These are phyloP conservation scores for Incurvaria masculella DNA, from an alignment of 2,888 invertebrate genomes.

Conservation along the genomic window DNA sequence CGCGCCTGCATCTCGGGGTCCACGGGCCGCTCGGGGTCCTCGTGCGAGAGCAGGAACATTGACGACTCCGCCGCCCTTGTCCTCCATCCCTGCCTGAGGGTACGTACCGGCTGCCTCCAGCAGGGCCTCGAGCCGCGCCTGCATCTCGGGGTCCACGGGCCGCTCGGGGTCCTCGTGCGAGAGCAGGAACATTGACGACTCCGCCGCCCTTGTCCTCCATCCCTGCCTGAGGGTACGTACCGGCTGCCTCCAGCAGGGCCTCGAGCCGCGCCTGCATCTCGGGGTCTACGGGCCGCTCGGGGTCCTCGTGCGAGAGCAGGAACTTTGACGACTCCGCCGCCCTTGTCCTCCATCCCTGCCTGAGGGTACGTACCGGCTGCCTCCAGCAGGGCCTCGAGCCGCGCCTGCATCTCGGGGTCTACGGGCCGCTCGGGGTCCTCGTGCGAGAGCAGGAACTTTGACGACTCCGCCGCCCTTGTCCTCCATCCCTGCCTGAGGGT, in stretches of 20 bases:
- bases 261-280: constrained; percentile 90
- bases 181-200: constrained; percentile 49
- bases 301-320: constrained; percentile 53
- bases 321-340: constrained; percentile 50
- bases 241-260: constrained; percentile 92
- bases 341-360: constrained; percentile 48
- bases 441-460: constrained; percentile 51
- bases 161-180: constrained; percentile 61
- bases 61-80: constrained; percentile 47
- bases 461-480: constrained; percentile 45
- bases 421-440: constrained; percentile 65
- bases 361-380: constrained; percentile 65
- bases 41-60: constrained; percentile 51
- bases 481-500: constrained; percentile 44
- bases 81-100: constrained; percentile 44
- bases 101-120: constrained; percentile 77
- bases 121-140: constrained; percentile 87
- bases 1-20: constrained; percentile 87
- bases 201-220: constrained; percentile 43
- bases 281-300: constrained; percentile 71
- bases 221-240: constrained; percentile 40
- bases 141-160: constrained; percentile 80
- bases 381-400: constrained; percentile 90
- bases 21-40: constrained; percentile 65
- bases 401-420: constrained; percentile 84